phyloP scores from a whole-genome alignment of 2,797 vertebrate species.

The Morelia viridis region DNA sequence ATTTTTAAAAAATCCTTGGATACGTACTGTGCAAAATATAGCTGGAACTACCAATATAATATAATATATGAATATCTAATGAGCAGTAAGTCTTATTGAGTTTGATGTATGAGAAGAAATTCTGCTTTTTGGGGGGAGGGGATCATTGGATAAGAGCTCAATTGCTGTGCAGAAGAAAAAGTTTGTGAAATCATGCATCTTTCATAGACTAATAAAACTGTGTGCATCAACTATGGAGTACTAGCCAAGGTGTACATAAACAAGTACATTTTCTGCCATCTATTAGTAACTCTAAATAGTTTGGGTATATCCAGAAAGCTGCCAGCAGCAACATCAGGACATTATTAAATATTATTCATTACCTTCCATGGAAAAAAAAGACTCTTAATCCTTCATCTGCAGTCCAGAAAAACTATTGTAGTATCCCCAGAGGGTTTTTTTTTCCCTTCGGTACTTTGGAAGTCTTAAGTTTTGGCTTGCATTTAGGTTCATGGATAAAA shows the following conservation, averaged over 20 bases:
- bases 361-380: slow-evolving; percentile 62
- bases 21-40: slow-evolving; percentile 51
- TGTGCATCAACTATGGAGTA: slow-evolving; percentile 25
- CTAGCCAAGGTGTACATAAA: slow-evolving; percentile 53
- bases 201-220: slow-evolving; percentile 48
- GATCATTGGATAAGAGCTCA: background rate
- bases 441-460: slow-evolving; percentile 59
- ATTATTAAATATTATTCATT: slow-evolving; percentile 71
- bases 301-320: slow-evolving; percentile 50
- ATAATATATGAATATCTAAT: background rate
- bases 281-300: slow-evolving; percentile 47
- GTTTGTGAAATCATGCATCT: slow-evolving; percentile 25
- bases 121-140: background rate
- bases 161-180: background rate
- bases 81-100: background rate
- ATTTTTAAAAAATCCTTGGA: slow-evolving; percentile 53
- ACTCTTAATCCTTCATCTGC: slow-evolving; percentile 49
- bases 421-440: slow-evolving; percentile 33
- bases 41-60: slow-evolving; percentile 60
- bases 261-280: slow-evolving; percentile 61
- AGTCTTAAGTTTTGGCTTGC: slow-evolving; percentile 59
- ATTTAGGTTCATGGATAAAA: slow-evolving; percentile 53
- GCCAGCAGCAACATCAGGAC: slow-evolving; percentile 67
- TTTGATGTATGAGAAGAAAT: background rate
- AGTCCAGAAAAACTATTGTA: slow-evolving; percentile 66